Evolutionary conservation across 2,888 invertebrate genomes (phyloP).

Genomic region (Diplolepis rosae): DNA sequence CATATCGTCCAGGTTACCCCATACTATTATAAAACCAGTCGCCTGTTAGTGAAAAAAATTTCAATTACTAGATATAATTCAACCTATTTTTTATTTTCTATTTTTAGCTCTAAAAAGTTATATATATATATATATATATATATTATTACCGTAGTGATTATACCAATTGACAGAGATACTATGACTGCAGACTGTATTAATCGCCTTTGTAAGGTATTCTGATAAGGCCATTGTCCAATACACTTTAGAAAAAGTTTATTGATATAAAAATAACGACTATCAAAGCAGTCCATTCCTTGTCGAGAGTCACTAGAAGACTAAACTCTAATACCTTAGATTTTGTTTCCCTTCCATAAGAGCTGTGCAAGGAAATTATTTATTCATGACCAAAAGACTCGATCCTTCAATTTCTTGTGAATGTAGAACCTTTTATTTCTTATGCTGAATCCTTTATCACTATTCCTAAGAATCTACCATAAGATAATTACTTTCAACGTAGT

Average conservation of each 20-base stretch:
- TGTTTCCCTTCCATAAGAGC: not conserved
- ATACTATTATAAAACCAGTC: not conserved
- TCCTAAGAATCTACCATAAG: no score
- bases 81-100: not conserved
- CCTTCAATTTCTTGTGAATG: no score
- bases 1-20: constrained; percentile 10
- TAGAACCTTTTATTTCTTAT: no score
- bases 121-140: no score
- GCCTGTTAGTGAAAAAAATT: not conserved
- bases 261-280: constrained; percentile 3
- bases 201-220: not conserved
- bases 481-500: no score
- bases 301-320: not conserved
- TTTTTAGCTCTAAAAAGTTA: not conserved
- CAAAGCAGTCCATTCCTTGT: not conserved
- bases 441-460: no score
- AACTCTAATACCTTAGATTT: not conserved
- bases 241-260: constrained; percentile 9
- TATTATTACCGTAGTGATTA: not conserved
- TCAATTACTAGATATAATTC: no score
- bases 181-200: not conserved
- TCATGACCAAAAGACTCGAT: no score
- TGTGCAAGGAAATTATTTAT: not conserved
- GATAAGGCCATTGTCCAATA: constrained; percentile 9
- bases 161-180: not conserved